Evolutionary conservation across 2,113 vertebrate species (phyloP), one percentile per base, ranked within the genome.

Genomic region (Pseudorectes ferrugineus): DNA sequence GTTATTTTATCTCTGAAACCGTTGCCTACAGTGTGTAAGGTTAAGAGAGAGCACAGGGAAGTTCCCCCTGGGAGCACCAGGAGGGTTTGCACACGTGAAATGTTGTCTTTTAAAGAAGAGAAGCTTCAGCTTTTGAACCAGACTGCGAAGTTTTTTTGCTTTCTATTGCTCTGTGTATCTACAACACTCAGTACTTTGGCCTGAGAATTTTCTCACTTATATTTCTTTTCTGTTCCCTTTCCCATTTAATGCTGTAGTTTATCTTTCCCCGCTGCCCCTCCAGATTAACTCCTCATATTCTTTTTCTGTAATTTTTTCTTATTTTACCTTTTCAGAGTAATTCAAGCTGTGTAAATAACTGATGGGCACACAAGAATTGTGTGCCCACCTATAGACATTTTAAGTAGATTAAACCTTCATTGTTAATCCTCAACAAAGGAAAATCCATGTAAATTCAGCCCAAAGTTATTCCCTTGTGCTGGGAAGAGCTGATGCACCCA

Each of bases 11-110:
- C 9, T 29, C 0, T 21, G 13, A 49, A 45, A 49, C 45, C 8
- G 1, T 49, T 65, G 45, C 46, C 35, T 49, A 36, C 43, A 45
- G 42, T 5, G 1, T 18, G 38, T 36, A 21, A 12, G 0, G 5
- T 14, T 35, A 62, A 38, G 68, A 38, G 45, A 26, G 33, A 42
- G 54, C 33, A 19, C 49, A 9, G 0, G 0, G 28, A 52, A 70
- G 24, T 55, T 35, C 46, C 24, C 1, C 18, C 10, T 5, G 38
- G 13, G 25, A 82, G 25, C 67, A 45, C 48, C 59, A 38, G 24
- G n/a, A 75, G 38, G 5, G 25, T 24, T n/a, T 89, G 58, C 26
- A 52, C 38, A 13, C 57, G 5, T 17, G 14, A 48, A 52, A n/a
- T 36, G 14, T 9, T 46, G 29, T 12, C 74, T 86, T 80, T 36